Evolutionary conservation across 2,797 vertebrate genomes (phyloP).

Genomic region (Typhlichthys subterraneus): DNA sequence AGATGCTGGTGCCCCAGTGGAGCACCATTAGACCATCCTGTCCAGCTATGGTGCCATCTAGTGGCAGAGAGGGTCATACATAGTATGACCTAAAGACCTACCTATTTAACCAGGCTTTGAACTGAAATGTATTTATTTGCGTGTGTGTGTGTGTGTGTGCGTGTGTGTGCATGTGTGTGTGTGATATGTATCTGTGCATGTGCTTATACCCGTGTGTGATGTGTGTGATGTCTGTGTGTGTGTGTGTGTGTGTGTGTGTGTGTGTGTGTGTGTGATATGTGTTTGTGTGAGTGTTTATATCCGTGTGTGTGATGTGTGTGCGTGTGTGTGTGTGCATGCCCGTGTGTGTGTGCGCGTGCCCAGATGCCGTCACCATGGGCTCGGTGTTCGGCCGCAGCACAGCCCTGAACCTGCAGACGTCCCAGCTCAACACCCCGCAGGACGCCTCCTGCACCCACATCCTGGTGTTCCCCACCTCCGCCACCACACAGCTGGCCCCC

Average conservation of each 20-base stretch:
- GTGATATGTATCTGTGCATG: too few relatives aligned
- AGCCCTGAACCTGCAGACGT: conserved; percentile 94
- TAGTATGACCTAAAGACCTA: neutral
- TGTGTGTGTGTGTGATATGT: too few relatives aligned
- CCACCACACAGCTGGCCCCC: conserved; percentile 92
- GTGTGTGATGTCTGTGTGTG: conserved; percentile 4
- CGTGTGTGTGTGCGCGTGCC: conserved; percentile 14
- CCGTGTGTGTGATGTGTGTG: too few relatives aligned
- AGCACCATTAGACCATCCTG: too few relatives aligned
- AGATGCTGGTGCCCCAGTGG: too few relatives aligned
- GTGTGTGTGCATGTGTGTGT: too few relatives aligned
- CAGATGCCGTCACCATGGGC: conserved; percentile 97
- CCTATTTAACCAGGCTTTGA: too few relatives aligned
- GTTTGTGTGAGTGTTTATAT: neutral
- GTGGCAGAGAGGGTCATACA: neutral
- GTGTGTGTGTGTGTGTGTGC: too few relatives aligned
- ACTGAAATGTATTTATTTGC: too few relatives aligned
- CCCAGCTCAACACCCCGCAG: conserved; percentile 96
- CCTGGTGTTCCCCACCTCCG: conserved; percentile 96
- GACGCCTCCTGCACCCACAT: conserved; percentile 98
- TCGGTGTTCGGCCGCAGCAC: conserved; percentile 97
- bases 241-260: conserved; percentile 2
- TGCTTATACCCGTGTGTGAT: conserved; percentile 3
- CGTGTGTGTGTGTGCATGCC: too few relatives aligned
- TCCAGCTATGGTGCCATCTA: too few relatives aligned